Evolutionary conservation across 1,140 invertebrate genomes (phyloP), one percentile per base, ranked within the genome.

Genomic region (Drosophila pectinifera): DNA sequence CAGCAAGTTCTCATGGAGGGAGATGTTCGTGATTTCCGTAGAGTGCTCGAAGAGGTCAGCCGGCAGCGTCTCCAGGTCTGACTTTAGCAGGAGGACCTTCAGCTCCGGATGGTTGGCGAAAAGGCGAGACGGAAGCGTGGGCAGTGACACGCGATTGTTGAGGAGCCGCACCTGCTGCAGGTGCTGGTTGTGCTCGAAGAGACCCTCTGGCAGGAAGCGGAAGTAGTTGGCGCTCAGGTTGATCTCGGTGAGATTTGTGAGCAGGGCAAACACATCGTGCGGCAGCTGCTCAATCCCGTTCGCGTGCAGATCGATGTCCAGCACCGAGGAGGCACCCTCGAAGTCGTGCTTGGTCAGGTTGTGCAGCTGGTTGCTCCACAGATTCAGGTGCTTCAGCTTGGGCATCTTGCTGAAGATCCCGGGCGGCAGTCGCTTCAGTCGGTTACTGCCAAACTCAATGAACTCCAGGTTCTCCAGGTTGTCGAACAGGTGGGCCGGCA

Each of bases 401-500:
- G 92, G 92, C 70, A 95, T 92, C 85, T 94, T 93, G 41, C 93
- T 91, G 76, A 96, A 95, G 39, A 95, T 91, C 13, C 93, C 94
- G 4, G 92, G 92, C 14, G 94, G 93, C 69, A 96, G 90, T 76
- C 93, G 92, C 5, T 88, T 92, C 73, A 96, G 83, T 48, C 94
- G 93, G 76, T 95, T 95, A 54, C 93, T 92, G 38, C 94, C 94
- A 56, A 96, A 91, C 78, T 95, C 95, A 28, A 96, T 93, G 45
- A 93, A 93, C 64, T 94, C 90, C 10, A 96, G 85, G 62, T 93
- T 93, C 16, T 93, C 92, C 13, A 94, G 80, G 4, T 93, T 86
- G 46, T 93, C 92, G 56, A 95, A 94, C 45, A 95, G 88, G 49
- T 93, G 92, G 28, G 92, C 89, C 2, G 94, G 94, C 31, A 95